Percentiles rank a stretch among this genome's conserved stretches.
Conservation (phyloP, 2,888 invertebrate genomes). For the Eilema griseolum region DNA sequence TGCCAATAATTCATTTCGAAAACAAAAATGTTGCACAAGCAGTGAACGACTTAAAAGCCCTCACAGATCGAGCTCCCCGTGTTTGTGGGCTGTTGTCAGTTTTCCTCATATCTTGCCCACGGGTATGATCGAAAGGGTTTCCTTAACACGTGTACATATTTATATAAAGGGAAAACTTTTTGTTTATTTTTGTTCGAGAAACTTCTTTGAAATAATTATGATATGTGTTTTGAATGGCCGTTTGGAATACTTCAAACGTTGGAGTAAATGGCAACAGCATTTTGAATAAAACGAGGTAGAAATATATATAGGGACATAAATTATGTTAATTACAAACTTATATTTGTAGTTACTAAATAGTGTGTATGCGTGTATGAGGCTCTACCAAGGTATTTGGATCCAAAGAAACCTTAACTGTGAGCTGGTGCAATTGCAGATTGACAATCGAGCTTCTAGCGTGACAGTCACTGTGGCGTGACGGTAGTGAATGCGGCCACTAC, state of each 20-base stretch:
- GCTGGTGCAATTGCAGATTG: too few species aligned
- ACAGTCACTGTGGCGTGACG: too few species aligned
- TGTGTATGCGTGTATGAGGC: too few species aligned
- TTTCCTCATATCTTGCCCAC: constrained; percentile 40
- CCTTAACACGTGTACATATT: constrained; percentile 39
- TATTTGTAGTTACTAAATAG: too few species aligned
- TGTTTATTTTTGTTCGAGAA: constrained; percentile 17
- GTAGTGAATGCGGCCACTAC: too few species aligned
- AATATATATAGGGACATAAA: too few species aligned
- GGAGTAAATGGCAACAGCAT: background rate
- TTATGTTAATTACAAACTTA: too few species aligned
- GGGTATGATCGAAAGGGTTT: constrained; percentile 54
- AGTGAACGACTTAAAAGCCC: background rate
- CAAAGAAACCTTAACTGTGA: too few species aligned
- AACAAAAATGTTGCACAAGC: background rate
- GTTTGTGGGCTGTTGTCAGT: constrained; percentile 41
- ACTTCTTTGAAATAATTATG: constrained; percentile 11
- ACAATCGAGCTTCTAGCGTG: too few species aligned
- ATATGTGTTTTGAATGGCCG: background rate
- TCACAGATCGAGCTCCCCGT: constrained; percentile 34
- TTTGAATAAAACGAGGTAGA: too few species aligned
- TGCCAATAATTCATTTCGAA: too few species aligned
- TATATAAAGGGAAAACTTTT: constrained; percentile 23
- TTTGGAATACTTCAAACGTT: background rate
- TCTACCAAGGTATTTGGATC: too few species aligned